phyloP scores from a whole-genome alignment of 2,888 invertebrate species.

The Platycnemis pennipes region DNA sequence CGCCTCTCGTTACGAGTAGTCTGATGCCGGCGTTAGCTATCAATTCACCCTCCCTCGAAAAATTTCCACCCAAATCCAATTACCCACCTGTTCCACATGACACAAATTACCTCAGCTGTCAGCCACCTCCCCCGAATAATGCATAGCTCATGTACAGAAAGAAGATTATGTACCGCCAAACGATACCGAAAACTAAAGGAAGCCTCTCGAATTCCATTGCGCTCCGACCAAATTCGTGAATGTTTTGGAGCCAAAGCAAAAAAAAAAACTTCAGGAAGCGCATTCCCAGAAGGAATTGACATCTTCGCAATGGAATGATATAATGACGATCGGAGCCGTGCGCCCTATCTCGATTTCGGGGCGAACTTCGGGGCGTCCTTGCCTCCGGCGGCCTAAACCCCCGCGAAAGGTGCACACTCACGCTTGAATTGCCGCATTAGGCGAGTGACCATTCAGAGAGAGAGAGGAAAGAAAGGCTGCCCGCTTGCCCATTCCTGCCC shows the following conservation, averaged over 20 bases:
- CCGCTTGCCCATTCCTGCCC: neutral
- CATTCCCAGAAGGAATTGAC: neutral
- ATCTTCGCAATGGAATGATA: neutral
- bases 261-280: too few relatives aligned
- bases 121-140: too few relatives aligned
- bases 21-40: too few relatives aligned
- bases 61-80: too few relatives aligned
- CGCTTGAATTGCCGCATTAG: constrained; percentile 46
- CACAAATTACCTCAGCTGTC: too few relatives aligned
- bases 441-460: neutral
- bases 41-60: too few relatives aligned
- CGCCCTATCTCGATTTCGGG: neutral
- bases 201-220: neutral
- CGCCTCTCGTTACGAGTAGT: too few relatives aligned
- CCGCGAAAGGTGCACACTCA: constrained; percentile 26
- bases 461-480: neutral
- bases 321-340: neutral
- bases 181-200: neutral
- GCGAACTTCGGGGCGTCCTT: neutral
- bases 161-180: too few relatives aligned
- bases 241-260: too few relatives aligned
- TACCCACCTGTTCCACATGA: too few relatives aligned
- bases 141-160: too few relatives aligned
- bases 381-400: neutral
- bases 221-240: too few relatives aligned